phyloP scores from a whole-genome alignment of 2,113 vertebrate species.

The Sisor rabdophorus region DNA sequence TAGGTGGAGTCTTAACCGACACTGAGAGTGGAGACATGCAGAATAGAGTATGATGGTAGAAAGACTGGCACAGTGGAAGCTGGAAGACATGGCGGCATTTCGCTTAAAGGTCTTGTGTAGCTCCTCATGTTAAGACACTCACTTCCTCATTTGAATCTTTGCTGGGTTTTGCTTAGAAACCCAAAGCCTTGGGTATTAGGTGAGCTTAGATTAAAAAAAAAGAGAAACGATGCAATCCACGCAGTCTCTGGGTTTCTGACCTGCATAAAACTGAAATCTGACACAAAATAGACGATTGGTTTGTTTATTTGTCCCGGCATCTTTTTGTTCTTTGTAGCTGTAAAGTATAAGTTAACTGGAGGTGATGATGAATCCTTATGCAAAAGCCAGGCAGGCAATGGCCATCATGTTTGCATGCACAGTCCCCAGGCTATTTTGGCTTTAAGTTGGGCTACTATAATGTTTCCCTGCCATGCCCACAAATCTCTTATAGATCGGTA shows the following conservation, averaged over 20 bases:
- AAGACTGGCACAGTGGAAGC: conserved; percentile 63
- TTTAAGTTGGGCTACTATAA: too few species aligned
- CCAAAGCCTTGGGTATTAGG: conserved; percentile 27
- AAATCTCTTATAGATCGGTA: too few species aligned
- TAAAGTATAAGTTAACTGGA: neutral
- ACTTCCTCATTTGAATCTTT: neutral
- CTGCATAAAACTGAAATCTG: neutral
- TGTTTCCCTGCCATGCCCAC: too few species aligned
- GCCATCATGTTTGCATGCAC: too few species aligned
- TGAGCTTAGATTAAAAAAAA: conserved; percentile 21
- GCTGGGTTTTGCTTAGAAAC: conserved; percentile 12
- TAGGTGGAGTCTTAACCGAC: conserved; percentile 28
- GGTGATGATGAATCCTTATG: neutral
- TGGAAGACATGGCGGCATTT: conserved; percentile 56
- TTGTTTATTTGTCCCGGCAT: neutral
- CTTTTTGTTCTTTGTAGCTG: neutral
- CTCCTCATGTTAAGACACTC: neutral
- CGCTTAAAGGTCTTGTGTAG: conserved; percentile 55
- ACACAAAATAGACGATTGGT: conserved; percentile 23
- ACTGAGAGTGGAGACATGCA: conserved; percentile 51
- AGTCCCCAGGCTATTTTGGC: too few species aligned
- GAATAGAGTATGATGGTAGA: conserved; percentile 56
- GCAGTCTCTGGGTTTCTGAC: conserved; percentile 17
- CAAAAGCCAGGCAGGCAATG: too few species aligned
- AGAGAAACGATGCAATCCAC: conserved; percentile 9